Evolutionary conservation across 2,113 vertebrate genomes (phyloP).

Genomic region (Cichladusa arquata): DNA sequence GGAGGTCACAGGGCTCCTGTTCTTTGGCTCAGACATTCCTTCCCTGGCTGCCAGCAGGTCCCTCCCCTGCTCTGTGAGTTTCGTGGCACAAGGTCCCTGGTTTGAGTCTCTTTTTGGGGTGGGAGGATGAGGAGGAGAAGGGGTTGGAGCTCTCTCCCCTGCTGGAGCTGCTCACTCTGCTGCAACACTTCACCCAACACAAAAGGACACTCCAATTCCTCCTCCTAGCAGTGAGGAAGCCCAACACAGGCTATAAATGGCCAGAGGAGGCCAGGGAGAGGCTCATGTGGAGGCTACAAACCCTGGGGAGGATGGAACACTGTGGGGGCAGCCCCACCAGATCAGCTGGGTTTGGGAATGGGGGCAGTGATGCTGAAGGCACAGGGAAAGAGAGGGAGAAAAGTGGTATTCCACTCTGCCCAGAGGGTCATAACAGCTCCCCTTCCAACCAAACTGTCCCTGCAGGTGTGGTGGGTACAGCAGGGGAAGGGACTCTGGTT

Average conservation of each 20-base stretch:
- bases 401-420: rapidly evolving
- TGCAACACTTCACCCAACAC: background rate
- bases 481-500: background rate
- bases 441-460: background rate
- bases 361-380: background rate
- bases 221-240: background rate
- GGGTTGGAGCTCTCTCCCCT: background rate
- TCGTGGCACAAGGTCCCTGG: too few species aligned
- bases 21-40: background rate
- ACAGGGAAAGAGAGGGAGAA: background rate
- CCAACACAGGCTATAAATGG: rapidly evolving
- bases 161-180: background rate
- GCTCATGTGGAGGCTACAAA: rapidly evolving
- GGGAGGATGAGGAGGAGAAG: background rate
- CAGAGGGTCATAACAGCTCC: background rate
- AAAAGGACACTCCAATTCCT: background rate
- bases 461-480: rapidly evolving
- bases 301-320: rapidly evolving
- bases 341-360: rapidly evolving
- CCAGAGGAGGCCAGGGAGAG: background rate
- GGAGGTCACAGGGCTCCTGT: background rate
- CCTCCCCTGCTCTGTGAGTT: background rate
- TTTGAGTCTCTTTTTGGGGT: background rate
- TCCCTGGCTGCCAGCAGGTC: background rate
- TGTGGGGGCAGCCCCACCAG: background rate